A percentile compares a stretch with the other conserved stretches of the same genome.
phyloP scores from a whole-genome alignment of 2,113 vertebrate genomes.

The Blennius ocellaris region DNA sequence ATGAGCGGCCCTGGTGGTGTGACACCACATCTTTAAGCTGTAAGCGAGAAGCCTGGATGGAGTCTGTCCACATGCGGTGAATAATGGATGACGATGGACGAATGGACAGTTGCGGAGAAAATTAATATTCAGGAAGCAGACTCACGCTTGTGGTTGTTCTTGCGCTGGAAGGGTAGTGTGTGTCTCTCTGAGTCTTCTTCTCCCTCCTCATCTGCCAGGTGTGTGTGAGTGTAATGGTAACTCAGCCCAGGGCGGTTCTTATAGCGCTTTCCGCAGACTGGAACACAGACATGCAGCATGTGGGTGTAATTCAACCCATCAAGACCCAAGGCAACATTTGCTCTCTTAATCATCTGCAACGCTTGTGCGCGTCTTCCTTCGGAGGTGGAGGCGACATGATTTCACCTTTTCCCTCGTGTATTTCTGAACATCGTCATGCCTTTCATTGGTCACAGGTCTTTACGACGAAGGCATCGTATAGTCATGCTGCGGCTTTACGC shows the following conservation, averaged over 20 bases:
- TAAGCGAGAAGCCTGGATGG: neutral
- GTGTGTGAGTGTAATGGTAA: constrained; percentile 96
- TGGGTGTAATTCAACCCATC: no score
- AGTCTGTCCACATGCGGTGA: neutral
- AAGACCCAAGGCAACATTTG: no score
- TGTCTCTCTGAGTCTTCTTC: constrained; percentile 92
- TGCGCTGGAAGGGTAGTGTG: constrained; percentile 93
- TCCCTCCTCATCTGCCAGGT: constrained; percentile 94
- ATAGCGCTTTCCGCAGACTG: constrained; percentile 95
- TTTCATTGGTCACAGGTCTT: no score
- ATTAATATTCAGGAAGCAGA: constrained; percentile 40
- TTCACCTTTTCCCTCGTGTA: no score
- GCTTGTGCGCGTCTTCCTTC: no score
- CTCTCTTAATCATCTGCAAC: no score
- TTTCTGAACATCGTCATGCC: no score
- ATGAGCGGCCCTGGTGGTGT: constrained; percentile 1
- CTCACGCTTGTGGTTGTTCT: constrained; percentile 97
- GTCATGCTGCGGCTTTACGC: no score
- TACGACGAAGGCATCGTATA: no score
- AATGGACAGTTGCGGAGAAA: neutral
- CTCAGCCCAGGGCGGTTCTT: constrained; percentile 95
- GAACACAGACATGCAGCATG: constrained; percentile 39
- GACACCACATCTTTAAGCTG: neutral
- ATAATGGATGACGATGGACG: constrained; percentile 16
- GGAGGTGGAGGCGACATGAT: no score